Evolutionary conservation across 1,140 invertebrate species (phyloP).

Genomic region (Apis laboriosa): DNA sequence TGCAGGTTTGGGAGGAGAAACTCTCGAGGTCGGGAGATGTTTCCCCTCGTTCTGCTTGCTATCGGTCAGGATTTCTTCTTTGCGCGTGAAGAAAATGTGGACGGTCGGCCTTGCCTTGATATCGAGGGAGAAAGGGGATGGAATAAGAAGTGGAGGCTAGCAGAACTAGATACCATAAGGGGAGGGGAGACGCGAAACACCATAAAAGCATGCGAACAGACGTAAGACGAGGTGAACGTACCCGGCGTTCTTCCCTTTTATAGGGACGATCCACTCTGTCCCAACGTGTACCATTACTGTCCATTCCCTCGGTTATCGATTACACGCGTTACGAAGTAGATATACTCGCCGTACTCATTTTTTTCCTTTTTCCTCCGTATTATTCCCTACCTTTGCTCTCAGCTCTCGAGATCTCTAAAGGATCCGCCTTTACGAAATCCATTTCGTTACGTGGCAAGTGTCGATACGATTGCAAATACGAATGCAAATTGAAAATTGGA

Average conservation of each 20-base stretch:
- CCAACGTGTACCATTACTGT: conserved; percentile 39
- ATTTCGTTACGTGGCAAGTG: too few relatives aligned
- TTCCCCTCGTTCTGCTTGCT: neutral
- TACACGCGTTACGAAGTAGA: conserved; percentile 27
- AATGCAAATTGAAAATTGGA: neutral
- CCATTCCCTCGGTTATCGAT: conserved; percentile 55
- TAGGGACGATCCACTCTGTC: conserved; percentile 20
- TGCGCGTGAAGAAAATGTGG: neutral
- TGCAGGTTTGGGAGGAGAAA: neutral
- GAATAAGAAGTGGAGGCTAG: conserved; percentile 14
- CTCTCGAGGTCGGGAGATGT: neutral
- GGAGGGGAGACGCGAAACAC: conserved; percentile 24
- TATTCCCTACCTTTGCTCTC: neutral
- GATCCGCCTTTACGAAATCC: neutral
- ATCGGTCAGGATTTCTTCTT: neutral
- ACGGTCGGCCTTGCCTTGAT: neutral
- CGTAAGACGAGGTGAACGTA: conserved; percentile 42
- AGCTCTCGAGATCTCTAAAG: neutral
- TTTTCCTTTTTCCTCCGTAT: neutral
- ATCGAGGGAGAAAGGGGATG: neutral
- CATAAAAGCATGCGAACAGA: conserved; percentile 36
- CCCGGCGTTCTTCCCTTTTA: conserved; percentile 52
- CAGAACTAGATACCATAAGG: conserved; percentile 15
- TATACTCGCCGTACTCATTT: conserved; percentile 3
- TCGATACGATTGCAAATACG: too few relatives aligned